These are phyloP conservation scores for Smutsia temminckii DNA, from an alignment of 2,797 vertebrate genomes.

Conservation along the genomic window DNA sequence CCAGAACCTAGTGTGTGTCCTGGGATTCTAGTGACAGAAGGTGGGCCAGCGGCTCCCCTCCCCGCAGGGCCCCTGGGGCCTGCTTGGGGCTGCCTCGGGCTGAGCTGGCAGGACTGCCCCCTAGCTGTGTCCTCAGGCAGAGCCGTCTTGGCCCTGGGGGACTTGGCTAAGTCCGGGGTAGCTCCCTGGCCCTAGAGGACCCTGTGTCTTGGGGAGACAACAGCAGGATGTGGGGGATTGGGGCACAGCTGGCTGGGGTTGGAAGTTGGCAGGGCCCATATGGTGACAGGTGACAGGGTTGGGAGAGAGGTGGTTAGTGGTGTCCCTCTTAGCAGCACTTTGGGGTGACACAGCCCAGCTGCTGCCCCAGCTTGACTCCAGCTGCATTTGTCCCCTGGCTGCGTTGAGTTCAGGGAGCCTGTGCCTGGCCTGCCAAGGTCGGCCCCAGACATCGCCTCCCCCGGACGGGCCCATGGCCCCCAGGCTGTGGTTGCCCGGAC, in stretches of 20 bases:
- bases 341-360: no score
- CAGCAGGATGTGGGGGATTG: fast-evolving
- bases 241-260: not conserved
- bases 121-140: no score
- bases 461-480: not conserved
- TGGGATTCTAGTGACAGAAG: not conserved
- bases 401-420: not conserved
- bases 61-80: not conserved
- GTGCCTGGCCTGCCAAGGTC: not conserved
- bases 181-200: fast-evolving
- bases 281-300: fast-evolving
- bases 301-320: fast-evolving
- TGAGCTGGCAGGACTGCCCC: not conserved
- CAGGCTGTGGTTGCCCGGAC: not conserved
- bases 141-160: not conserved
- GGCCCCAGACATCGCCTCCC: not conserved
- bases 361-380: fast-evolving
- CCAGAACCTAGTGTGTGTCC: not conserved
- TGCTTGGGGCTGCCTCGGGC: not conserved
- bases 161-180: not conserved
- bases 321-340: not conserved
- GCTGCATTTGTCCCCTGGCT: not conserved
- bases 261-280: not conserved
- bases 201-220: not conserved
- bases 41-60: not conserved